Percentiles rank a stretch among this genome's conserved stretches.
These are phyloP conservation scores for Stenurella melanura DNA, from an alignment of 2,888 invertebrate species.

Conservation along the genomic window DNA sequence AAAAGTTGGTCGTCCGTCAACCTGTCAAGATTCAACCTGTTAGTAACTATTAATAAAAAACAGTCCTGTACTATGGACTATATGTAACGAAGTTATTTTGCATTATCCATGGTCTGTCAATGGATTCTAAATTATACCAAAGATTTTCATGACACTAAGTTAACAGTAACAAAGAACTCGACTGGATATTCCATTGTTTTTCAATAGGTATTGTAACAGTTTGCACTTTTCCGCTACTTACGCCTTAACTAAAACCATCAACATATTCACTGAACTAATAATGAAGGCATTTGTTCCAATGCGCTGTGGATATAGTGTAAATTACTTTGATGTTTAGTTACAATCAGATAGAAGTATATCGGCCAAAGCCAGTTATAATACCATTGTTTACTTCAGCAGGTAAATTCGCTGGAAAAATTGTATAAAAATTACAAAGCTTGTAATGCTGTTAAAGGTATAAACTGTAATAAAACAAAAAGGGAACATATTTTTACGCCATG, in stretches of 20 bases:
- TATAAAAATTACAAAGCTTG: background rate
- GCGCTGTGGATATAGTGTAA: background rate
- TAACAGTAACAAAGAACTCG: too few relatives aligned
- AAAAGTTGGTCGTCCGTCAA: too few relatives aligned
- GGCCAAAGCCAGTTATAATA: background rate
- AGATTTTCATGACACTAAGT: too few relatives aligned
- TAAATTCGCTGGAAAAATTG: background rate
- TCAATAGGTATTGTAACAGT: too few relatives aligned
- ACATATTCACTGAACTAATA: background rate
- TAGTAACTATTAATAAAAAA: too few relatives aligned
- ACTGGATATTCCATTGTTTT: too few relatives aligned
- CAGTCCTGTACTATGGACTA: too few relatives aligned
- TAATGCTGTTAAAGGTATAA: background rate
- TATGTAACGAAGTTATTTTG: too few relatives aligned
- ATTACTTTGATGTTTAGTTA: constrained; percentile 18
- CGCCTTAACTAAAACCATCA: background rate
- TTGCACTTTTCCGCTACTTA: too few relatives aligned
- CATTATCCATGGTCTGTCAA: too few relatives aligned
- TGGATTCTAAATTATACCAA: too few relatives aligned
- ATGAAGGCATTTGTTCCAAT: background rate
- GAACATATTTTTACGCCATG: background rate
- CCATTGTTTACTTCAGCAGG: background rate
- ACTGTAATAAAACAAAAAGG: background rate
- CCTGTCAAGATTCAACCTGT: too few relatives aligned
- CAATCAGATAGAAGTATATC: background rate